Evolutionary conservation across 2,113 vertebrate genomes (phyloP).

Genomic region (Felis chaus): DNA sequence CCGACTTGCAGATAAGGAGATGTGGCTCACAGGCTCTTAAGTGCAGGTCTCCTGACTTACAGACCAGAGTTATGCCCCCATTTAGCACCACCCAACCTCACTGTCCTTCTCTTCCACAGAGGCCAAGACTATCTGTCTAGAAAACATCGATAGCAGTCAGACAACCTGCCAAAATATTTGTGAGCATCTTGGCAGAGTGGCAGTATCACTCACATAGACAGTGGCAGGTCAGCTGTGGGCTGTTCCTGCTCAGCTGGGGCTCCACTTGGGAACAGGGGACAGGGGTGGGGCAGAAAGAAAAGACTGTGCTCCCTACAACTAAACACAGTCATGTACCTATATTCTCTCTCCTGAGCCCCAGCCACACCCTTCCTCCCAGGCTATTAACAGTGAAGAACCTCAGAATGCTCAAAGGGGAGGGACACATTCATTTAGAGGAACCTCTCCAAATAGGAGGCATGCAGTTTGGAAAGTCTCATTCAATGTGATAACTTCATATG

Average conservation of each 20-base stretch:
- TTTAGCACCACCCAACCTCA: background rate
- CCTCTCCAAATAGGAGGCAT: background rate
- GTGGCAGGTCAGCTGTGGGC: conserved; percentile 7
- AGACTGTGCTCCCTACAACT: background rate
- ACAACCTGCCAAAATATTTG: conserved; percentile 72
- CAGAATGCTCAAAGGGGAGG: background rate
- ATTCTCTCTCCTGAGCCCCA: fast-evolving
- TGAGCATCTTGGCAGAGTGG: conserved; percentile 68
- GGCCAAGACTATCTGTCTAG: conserved; percentile 66
- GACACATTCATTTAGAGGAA: background rate
- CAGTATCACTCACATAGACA: background rate
- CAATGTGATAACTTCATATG: background rate
- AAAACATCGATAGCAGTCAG: conserved; percentile 67
- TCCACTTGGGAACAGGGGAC: background rate
- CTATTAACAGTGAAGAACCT: background rate
- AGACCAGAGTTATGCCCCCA: background rate
- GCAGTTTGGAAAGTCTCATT: background rate
- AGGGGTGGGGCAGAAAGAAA: background rate
- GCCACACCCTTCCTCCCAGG: background rate
- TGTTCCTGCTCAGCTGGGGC: background rate
- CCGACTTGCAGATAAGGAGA: background rate
- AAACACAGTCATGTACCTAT: no score
- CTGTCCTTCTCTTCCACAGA: conserved; percentile 39
- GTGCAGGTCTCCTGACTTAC: background rate
- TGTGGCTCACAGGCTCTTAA: background rate